Conservation (phyloP, 1,140 invertebrate genomes). For the Trichonephila clavipes region DNA sequence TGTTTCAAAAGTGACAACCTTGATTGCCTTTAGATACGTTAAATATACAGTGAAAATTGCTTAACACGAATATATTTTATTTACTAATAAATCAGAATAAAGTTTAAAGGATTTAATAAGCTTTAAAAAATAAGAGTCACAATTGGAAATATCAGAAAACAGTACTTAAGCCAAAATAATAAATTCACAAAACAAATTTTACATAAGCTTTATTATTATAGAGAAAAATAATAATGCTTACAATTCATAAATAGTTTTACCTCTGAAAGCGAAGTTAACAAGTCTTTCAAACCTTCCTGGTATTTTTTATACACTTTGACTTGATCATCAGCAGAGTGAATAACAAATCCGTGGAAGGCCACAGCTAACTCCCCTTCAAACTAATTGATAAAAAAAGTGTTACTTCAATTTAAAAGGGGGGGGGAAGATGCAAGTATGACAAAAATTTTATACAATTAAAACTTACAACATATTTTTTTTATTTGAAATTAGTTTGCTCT, state of each 20-base stretch:
- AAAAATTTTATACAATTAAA: neutral
- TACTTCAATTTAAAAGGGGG: neutral
- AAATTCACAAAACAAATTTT: no score
- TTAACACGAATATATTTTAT: no score
- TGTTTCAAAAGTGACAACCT: no score
- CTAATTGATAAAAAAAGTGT: constrained; percentile 80
- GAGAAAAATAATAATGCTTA: no score
- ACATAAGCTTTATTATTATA: no score
- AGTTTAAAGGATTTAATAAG: no score
- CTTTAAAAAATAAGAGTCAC: no score
- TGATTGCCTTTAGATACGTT: no score
- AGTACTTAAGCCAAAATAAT: no score
- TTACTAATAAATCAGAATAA: no score
- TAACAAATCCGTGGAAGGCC: constrained; percentile 91
- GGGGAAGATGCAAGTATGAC: neutral
- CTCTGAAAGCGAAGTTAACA: constrained; percentile 82
- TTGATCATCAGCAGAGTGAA: constrained; percentile 87
- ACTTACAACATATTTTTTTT: neutral
- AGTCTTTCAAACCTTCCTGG: constrained; percentile 84
- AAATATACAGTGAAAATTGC: no score
- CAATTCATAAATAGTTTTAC: constrained; percentile 70
- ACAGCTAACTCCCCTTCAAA: constrained; percentile 91
- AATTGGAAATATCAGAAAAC: no score
- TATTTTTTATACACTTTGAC: constrained; percentile 85
- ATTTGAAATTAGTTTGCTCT: neutral